Conservation (phyloP, 1,140 invertebrate species). For the Centruroides vittatus region DNA sequence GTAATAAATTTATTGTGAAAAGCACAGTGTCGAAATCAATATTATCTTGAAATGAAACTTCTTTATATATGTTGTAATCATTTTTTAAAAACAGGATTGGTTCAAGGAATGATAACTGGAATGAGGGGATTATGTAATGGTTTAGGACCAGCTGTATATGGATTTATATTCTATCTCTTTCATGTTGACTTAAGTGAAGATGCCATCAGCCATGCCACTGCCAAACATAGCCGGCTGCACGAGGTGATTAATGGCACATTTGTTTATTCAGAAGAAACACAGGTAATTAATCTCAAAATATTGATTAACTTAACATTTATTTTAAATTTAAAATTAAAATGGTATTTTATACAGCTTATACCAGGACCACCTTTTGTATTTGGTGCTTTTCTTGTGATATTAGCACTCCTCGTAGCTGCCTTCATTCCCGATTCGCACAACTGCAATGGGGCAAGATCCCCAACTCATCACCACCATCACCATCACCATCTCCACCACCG, state of each 20-base stretch:
- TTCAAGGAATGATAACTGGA: conserved; percentile 96
- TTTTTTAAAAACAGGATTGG: conserved; percentile 48
- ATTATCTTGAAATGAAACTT: conserved; percentile 1
- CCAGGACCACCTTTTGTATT: conserved; percentile 99
- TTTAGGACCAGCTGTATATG: conserved; percentile 88
- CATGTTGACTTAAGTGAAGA: conserved; percentile 86
- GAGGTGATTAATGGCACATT: conserved; percentile 10
- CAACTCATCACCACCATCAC: background rate
- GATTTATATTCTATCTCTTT: conserved; percentile 96
- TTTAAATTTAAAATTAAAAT: conserved; percentile 1
- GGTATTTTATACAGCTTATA: conserved; percentile 44
- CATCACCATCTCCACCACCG: background rate
- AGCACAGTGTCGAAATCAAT: too few relatives aligned
- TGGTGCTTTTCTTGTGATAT: conserved; percentile 88
- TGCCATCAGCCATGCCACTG: conserved; percentile 9
- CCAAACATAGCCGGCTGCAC: conserved; percentile 9
- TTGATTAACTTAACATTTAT: background rate
- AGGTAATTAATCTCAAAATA: conserved; percentile 5
- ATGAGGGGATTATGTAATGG: conserved; percentile 88
- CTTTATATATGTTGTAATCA: background rate
- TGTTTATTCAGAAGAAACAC: conserved; percentile 3
- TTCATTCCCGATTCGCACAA: conserved; percentile 61
- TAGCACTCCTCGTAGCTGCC: conserved; percentile 79
- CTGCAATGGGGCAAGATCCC: background rate
- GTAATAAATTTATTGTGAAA: too few relatives aligned